A percentile compares a stretch with the other conserved stretches of the same genome.
phyloP scores from a whole-genome alignment of 2,888 invertebrate species.

The Dione juno region DNA sequence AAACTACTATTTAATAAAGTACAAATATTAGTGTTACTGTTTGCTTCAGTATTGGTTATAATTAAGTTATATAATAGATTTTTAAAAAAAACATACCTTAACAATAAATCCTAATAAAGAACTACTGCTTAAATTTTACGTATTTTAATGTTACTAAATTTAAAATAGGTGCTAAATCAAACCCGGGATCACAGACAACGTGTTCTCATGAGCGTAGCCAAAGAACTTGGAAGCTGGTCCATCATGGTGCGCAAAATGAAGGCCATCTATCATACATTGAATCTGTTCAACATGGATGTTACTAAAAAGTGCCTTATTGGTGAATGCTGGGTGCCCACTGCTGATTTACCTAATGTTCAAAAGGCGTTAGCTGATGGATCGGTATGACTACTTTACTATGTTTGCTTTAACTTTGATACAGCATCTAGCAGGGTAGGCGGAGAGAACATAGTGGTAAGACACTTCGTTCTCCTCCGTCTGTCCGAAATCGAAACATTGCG shows the following conservation, averaged over 20 bases:
- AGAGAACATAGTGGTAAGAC: no score
- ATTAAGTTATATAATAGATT: no score
- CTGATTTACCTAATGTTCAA: constrained; percentile 89
- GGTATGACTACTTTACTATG: constrained; percentile 74
- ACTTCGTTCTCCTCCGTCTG: no score
- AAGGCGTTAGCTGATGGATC: constrained; percentile 91
- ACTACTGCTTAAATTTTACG: no score
- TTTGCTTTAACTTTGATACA: no score
- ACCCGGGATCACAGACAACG: constrained; percentile 96
- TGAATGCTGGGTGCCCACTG: constrained; percentile 92
- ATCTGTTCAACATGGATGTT: constrained; percentile 93
- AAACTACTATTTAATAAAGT: no score
- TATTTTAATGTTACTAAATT: not conserved
- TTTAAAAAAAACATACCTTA: no score
- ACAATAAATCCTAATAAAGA: no score
- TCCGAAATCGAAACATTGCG: no score
- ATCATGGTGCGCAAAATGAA: constrained; percentile 96
- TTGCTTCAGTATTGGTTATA: no score
- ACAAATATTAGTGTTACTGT: no score
- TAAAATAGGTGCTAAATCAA: constrained; percentile 90
- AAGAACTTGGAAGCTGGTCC: constrained; percentile 94
- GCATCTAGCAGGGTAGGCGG: no score
- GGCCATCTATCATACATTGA: constrained; percentile 95
- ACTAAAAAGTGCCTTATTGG: constrained; percentile 94
- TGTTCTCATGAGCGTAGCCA: constrained; percentile 93